A percentile compares a stretch with the other conserved stretches of the same genome.
Conservation (phyloP, 2,888 invertebrate species). For the Drosophila silvestris region DNA sequence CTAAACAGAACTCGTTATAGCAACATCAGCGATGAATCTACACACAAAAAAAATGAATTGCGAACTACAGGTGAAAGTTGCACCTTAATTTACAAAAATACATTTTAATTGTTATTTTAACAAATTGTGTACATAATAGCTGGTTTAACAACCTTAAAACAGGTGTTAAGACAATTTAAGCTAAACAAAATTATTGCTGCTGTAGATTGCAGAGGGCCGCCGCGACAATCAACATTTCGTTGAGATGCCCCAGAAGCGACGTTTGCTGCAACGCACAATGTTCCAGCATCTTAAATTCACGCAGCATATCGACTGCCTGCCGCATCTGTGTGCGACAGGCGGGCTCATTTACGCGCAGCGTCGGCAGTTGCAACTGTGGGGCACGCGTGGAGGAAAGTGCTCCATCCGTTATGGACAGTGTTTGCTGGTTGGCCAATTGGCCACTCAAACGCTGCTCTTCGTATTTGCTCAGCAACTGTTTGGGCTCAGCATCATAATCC, state of each 20-base stretch:
- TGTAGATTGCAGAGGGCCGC: slow-evolving; percentile 84
- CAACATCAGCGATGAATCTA: not conserved
- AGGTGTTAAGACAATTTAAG: slow-evolving; percentile 23
- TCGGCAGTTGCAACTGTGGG: slow-evolving; percentile 74
- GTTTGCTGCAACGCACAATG: slow-evolving; percentile 81
- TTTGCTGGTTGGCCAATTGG: slow-evolving; percentile 78
- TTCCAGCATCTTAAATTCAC: slow-evolving; percentile 83
- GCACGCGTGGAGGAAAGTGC: slow-evolving; percentile 80
- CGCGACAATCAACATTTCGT: slow-evolving; percentile 83
- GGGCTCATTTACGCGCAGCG: slow-evolving; percentile 79
- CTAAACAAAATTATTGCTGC: slow-evolving; percentile 62
- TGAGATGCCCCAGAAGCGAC: slow-evolving; percentile 81
- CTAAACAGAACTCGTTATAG: slow-evolving; percentile 30
- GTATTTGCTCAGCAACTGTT: slow-evolving; percentile 63
- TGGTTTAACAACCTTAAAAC: slow-evolving; percentile 46
- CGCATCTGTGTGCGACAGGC: slow-evolving; percentile 83
- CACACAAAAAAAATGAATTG: slow-evolving; percentile 3
- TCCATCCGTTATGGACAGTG: slow-evolving; percentile 79
- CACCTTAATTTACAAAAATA: not conserved
- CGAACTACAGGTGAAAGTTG: slow-evolving; percentile 14
- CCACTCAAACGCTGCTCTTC: slow-evolving; percentile 74
- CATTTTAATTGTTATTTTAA: slow-evolving; percentile 12
- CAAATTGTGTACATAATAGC: slow-evolving; percentile 8
- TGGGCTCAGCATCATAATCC: slow-evolving; percentile 28
- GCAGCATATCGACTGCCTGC: slow-evolving; percentile 75